phyloP scores from a whole-genome alignment of 2,797 vertebrate genomes.

The Mus caroli region DNA sequence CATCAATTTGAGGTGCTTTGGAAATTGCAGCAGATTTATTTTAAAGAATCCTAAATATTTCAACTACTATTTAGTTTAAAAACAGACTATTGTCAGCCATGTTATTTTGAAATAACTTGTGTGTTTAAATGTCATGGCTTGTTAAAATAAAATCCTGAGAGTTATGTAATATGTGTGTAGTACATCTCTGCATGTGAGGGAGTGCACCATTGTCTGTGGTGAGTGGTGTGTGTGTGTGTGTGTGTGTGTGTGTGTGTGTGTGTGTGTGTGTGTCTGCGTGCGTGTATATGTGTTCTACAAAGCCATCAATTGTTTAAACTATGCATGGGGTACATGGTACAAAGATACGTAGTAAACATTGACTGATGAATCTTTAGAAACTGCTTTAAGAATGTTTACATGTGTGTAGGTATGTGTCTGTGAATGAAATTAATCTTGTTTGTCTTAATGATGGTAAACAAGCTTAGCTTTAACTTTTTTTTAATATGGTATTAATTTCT shows the following conservation, averaged over 20 bases:
- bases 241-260: too few species aligned
- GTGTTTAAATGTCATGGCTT: neutral
- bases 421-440: neutral
- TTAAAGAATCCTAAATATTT: neutral
- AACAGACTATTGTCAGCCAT: neutral
- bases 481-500: neutral
- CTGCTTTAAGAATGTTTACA: neutral
- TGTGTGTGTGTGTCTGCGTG: neutral
- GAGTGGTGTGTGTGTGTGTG: neutral
- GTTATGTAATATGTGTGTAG: neutral
- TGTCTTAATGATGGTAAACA: neutral
- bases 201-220: neutral
- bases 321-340: neutral
- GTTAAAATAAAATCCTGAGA: neutral
- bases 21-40: slow-evolving; percentile 7
- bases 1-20: neutral
- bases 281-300: neutral
- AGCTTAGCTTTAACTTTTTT: neutral
- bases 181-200: neutral
- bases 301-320: neutral
- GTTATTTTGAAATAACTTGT: neutral
- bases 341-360: neutral
- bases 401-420: neutral
- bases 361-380: neutral
- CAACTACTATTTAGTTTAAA: neutral